Evolutionary conservation across 2,888 invertebrate species (phyloP).

Genomic region (Eubasilissa splendida): DNA sequence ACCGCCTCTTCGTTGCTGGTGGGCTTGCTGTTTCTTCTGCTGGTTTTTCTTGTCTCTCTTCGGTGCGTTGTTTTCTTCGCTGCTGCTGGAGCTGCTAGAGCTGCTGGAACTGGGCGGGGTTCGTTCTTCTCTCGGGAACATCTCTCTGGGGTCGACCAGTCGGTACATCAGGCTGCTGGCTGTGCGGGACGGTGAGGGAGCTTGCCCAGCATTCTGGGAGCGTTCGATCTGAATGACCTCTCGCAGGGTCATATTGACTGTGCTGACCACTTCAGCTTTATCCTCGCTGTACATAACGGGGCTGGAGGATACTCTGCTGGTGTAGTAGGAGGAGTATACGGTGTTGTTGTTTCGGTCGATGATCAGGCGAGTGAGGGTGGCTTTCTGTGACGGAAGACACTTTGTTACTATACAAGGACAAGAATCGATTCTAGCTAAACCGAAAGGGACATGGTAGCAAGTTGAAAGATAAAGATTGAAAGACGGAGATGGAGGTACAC

Average conservation of each 20-base stretch:
- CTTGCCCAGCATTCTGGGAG: constrained; percentile 62
- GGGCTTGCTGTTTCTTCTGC: constrained; percentile 26
- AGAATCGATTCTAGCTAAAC: not conserved
- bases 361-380: constrained; percentile 73
- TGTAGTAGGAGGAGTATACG: constrained; percentile 78
- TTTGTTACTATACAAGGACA: not conserved
- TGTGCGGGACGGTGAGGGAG: constrained; percentile 66
- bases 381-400: constrained; percentile 65
- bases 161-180: constrained; percentile 74
- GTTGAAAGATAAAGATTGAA: not conserved
- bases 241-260: constrained; percentile 72
- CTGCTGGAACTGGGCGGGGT: constrained; percentile 53
- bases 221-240: constrained; percentile 58
- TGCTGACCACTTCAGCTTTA: constrained; percentile 76
- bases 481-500: not conserved
- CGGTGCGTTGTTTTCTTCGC: constrained; percentile 4
- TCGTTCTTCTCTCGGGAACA: constrained; percentile 47
- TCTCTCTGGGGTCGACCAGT: constrained; percentile 60
- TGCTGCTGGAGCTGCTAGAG: constrained; percentile 53
- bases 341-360: constrained; percentile 73
- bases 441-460: not conserved
- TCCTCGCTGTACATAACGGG: constrained; percentile 74
- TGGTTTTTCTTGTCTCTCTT: constrained; percentile 58
- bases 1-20: not conserved
- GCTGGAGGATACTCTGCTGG: constrained; percentile 74